These are phyloP conservation scores for Python bivittatus DNA, from an alignment of 2,113 vertebrate species.

Conservation along the genomic window DNA sequence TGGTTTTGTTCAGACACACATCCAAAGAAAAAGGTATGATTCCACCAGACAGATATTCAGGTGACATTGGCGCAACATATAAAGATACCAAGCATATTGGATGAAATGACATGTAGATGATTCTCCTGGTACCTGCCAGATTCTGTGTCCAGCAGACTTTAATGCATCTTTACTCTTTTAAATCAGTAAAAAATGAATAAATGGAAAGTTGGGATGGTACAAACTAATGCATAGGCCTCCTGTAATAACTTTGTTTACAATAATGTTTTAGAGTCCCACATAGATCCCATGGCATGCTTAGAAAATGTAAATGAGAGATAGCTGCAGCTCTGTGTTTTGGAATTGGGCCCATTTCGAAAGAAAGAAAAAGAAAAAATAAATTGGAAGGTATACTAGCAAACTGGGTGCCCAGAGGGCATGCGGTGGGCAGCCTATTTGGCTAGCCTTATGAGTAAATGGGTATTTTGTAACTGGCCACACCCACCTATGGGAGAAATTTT, in stretches of 20 bases:
- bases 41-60: constrained; percentile 15
- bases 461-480: neutral
- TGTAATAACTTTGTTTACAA: neutral
- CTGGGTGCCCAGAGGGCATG: neutral
- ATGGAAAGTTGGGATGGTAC: neutral
- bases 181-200: neutral
- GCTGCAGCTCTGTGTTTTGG: neutral
- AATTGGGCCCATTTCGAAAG: neutral
- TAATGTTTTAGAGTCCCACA: neutral
- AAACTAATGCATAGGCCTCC: neutral
- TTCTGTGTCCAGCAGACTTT: neutral
- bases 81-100: constrained; percentile 27
- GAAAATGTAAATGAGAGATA: neutral
- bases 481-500: neutral
- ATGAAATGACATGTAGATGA: constrained; percentile 25
- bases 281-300: neutral
- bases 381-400: neutral
- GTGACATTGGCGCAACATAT: neutral
- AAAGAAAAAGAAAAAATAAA: neutral
- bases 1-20: neutral
- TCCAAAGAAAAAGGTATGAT: constrained; percentile 14
- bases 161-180: neutral
- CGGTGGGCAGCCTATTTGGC: neutral
- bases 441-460: neutral
- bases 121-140: neutral